Percentiles rank a stretch among this genome's conserved stretches.
Conservation (phyloP, 2,797 vertebrate species). For the Microchirus variegatus region DNA sequence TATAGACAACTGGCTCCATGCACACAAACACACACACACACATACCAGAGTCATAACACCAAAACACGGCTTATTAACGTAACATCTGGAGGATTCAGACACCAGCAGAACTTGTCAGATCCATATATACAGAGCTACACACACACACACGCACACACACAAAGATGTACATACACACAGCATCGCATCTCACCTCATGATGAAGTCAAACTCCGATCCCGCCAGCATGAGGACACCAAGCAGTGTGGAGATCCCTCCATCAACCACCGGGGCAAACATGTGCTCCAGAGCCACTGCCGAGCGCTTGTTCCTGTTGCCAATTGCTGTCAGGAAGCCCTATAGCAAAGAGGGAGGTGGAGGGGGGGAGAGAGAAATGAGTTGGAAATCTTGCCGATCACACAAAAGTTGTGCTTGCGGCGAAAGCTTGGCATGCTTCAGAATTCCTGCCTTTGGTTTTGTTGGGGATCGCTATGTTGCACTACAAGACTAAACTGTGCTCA, state of each 20-base stretch:
- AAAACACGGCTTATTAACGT: slow-evolving; percentile 44
- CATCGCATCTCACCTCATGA: slow-evolving; percentile 87
- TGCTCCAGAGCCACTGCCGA: slow-evolving; percentile 89
- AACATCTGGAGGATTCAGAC: slow-evolving; percentile 39
- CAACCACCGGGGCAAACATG: slow-evolving; percentile 96
- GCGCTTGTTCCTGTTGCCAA: slow-evolving; percentile 90
- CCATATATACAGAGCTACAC: neutral
- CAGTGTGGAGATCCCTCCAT: slow-evolving; percentile 94
- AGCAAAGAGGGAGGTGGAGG: slow-evolving; percentile 16
- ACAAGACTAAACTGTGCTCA: slow-evolving; percentile 31
- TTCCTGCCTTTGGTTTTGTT: slow-evolving; percentile 57
- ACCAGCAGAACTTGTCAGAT: neutral
- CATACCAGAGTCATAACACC: slow-evolving; percentile 26
- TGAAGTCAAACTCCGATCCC: slow-evolving; percentile 97
- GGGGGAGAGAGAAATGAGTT: slow-evolving; percentile 57
- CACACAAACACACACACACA: slow-evolving; percentile 12
- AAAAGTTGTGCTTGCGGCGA: slow-evolving; percentile 57
- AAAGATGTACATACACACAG: slow-evolving; percentile 11
- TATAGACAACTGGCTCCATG: slow-evolving; percentile 66
- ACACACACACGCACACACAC: neutral
- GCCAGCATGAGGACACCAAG: slow-evolving; percentile 97
- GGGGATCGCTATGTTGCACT: slow-evolving; percentile 39
- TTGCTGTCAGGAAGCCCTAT: slow-evolving; percentile 94
- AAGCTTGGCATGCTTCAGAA: slow-evolving; percentile 49
- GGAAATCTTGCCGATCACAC: slow-evolving; percentile 66